Conservation (phyloP, 2,888 invertebrate genomes). For the Teinopalpus imperialis region DNA sequence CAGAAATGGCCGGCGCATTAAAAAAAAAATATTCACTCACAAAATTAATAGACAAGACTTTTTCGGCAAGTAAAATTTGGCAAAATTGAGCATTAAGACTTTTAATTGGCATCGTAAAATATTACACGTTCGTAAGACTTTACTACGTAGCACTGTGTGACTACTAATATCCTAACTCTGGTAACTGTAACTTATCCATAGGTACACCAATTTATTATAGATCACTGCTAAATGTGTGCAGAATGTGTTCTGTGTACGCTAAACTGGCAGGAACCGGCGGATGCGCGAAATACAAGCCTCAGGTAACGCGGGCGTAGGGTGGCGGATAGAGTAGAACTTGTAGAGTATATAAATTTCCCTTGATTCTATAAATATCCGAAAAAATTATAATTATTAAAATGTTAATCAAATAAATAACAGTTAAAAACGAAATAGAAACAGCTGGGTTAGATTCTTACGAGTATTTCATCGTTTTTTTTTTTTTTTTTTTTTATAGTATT, state of each 20-base stretch:
- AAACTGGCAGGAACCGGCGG: conserved; percentile 36
- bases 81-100: conserved; percentile 81
- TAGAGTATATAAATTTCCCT: no score
- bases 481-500: no score
- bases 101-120: conserved; percentile 72
- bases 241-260: conserved; percentile 38
- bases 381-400: no score
- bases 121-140: conserved; percentile 59
- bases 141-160: conserved; percentile 64
- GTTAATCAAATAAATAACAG: no score
- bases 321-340: no score
- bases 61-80: conserved; percentile 80
- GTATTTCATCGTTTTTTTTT: no score
- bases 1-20: conserved; percentile 42
- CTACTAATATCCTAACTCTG: conserved; percentile 72
- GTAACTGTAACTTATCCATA: conserved; percentile 75
- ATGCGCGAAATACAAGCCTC: conserved; percentile 1
- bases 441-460: no score
- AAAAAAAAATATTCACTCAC: conserved; percentile 41
- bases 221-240: conserved; percentile 43
- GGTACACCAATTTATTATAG: conserved; percentile 57
- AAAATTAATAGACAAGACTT: conserved; percentile 66
- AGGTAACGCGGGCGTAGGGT: no score
- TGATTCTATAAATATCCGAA: no score
- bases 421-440: no score